phyloP scores from a whole-genome alignment of 2,113 vertebrate genomes.

The Ctenomys sociabilis region DNA sequence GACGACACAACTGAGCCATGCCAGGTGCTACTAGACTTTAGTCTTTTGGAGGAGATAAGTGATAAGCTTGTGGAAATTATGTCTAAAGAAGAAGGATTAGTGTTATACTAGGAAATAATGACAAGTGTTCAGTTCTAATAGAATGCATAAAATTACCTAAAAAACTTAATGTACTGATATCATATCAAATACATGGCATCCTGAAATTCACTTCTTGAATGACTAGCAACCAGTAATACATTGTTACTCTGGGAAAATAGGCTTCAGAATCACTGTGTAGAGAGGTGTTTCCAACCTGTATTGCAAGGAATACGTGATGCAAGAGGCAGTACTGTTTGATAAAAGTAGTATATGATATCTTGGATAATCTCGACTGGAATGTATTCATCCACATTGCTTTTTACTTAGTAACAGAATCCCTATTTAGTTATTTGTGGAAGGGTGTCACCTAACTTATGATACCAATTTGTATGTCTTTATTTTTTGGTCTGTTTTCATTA shows the following conservation, averaged over 20 bases:
- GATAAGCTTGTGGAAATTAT: background rate
- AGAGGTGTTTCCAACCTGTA: background rate
- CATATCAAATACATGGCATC: background rate
- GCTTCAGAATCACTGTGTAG: background rate
- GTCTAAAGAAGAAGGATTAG: background rate
- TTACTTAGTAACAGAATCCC: background rate
- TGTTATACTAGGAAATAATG: background rate
- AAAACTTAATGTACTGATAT: background rate
- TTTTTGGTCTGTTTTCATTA: background rate
- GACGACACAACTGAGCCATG: background rate
- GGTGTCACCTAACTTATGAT: background rate
- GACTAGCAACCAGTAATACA: background rate
- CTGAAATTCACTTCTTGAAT: background rate
- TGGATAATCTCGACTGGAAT: background rate
- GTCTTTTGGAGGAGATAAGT: background rate
- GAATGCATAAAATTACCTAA: background rate
- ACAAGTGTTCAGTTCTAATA: background rate
- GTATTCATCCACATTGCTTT: background rate
- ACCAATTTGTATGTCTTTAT: background rate
- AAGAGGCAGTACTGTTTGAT: background rate
- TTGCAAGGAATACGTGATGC: background rate
- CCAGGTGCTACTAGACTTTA: background rate
- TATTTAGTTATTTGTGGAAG: background rate
- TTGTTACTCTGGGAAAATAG: background rate
- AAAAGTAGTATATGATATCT: background rate